Evolutionary conservation across 2,113 vertebrate genomes (phyloP).

Genomic region (Pollimyrus isidori): DNA sequence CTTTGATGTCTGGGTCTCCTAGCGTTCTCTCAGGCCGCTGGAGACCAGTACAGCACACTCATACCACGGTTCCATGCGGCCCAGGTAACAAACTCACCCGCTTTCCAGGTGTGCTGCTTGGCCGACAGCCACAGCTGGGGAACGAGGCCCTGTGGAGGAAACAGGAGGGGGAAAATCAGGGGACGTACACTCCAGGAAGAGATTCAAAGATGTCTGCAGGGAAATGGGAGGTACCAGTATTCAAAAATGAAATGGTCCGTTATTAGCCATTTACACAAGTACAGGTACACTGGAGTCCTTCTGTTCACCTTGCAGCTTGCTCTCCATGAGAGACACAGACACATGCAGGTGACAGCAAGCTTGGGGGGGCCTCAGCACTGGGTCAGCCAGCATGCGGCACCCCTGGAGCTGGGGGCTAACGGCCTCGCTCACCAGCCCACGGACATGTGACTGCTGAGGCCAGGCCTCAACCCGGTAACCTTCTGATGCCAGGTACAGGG

Average conservation of each 20-base stretch:
- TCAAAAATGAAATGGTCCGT: background rate
- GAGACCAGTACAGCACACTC: background rate
- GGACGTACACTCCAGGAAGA: background rate
- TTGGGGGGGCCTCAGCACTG: background rate
- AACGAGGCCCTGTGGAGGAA: slow-evolving; percentile 37
- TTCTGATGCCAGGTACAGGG: background rate
- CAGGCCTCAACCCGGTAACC: background rate
- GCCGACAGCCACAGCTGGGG: slow-evolving; percentile 57
- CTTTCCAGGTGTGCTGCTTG: slow-evolving; percentile 60
- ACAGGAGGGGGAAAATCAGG: background rate
- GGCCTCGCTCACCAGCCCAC: background rate
- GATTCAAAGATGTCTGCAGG: background rate
- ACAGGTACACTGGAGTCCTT: background rate
- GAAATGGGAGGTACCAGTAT: background rate
- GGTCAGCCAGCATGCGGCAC: background rate
- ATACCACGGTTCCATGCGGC: too few relatives aligned
- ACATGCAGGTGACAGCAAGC: background rate
- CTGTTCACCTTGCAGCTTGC: background rate
- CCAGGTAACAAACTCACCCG: slow-evolving; percentile 36
- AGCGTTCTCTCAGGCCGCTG: background rate
- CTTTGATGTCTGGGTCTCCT: background rate
- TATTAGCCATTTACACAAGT: background rate
- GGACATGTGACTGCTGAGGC: background rate
- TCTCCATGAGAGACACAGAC: background rate
- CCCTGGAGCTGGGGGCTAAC: background rate